A percentile compares a stretch with the other conserved stretches of the same genome.
Conservation (phyloP, 2,797 vertebrate species). For the Odontamblyopus lacepedii region DNA sequence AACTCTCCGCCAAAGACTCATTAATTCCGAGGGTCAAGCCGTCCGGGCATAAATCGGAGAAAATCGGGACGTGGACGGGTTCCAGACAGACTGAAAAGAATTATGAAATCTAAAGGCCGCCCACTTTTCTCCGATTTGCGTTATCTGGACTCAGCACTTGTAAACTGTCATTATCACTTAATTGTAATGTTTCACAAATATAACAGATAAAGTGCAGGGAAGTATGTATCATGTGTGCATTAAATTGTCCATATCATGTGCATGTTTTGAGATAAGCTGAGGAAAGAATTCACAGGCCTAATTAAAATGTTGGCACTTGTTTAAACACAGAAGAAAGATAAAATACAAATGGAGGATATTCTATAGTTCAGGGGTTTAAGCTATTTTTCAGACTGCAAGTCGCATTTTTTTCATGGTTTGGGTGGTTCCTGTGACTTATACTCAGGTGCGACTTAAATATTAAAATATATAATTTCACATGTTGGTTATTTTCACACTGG, state of each 20-base stretch:
- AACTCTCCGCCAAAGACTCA: conserved; percentile 92
- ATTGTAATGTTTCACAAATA: neutral
- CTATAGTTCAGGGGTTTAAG: neutral
- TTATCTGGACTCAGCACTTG: conserved; percentile 85
- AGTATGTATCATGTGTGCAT: neutral
- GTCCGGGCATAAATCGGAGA: conserved; percentile 96
- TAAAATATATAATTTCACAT: too few relatives aligned
- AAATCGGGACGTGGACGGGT: conserved; percentile 89
- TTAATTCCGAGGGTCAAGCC: conserved; percentile 97
- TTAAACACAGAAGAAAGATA: neutral
- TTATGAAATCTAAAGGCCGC: conserved; percentile 92
- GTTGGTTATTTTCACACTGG: too few relatives aligned
- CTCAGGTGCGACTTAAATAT: too few relatives aligned
- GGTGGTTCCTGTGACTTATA: too few relatives aligned
- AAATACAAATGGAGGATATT: neutral
- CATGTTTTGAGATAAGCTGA: neutral
- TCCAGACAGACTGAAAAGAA: conserved; percentile 92
- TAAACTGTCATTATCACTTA: conserved; percentile 64
- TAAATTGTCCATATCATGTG: neutral
- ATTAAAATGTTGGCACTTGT: neutral
- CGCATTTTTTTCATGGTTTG: too few relatives aligned
- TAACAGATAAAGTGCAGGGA: neutral
- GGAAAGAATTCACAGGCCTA: neutral
- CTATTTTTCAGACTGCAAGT: neutral
- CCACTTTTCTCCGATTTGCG: conserved; percentile 74